These are phyloP conservation scores for Nomada ruficornis DNA, from an alignment of 2,888 invertebrate genomes.

Conservation along the genomic window DNA sequence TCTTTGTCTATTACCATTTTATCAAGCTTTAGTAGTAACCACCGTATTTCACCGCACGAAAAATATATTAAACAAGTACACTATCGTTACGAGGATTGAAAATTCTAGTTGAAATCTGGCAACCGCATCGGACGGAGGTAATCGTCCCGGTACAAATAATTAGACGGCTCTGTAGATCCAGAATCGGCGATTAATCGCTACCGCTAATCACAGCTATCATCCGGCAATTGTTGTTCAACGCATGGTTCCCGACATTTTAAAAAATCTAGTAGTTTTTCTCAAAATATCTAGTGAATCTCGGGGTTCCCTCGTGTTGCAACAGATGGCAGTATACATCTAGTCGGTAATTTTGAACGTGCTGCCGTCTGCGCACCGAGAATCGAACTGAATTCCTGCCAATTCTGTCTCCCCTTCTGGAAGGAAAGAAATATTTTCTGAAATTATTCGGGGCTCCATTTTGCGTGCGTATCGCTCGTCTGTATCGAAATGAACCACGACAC, in stretches of 20 bases:
- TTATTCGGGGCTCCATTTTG: slow-evolving; percentile 44
- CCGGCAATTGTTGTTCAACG: too few species aligned
- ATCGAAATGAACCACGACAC: slow-evolving; percentile 33
- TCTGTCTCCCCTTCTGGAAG: slow-evolving; percentile 54
- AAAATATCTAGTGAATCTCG: slow-evolving; percentile 36
- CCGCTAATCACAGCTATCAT: rapidly evolving
- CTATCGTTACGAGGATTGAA: too few species aligned
- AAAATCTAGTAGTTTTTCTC: slow-evolving; percentile 39
- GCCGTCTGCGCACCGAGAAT: slow-evolving; percentile 74
- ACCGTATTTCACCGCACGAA: neutral
- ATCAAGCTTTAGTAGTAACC: neutral
- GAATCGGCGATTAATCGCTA: neutral
- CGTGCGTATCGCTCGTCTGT: slow-evolving; percentile 13
- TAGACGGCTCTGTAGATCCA: neutral
- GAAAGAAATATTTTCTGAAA: slow-evolving; percentile 33
- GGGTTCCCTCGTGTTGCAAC: slow-evolving; percentile 42
- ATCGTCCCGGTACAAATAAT: neutral
- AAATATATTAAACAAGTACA: too few species aligned
- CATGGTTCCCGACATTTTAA: neutral
- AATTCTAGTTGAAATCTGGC: neutral
- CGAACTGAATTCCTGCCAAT: slow-evolving; percentile 76
- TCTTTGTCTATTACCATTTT: too few species aligned
- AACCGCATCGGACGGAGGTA: neutral
- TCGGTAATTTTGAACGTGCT: slow-evolving; percentile 82
- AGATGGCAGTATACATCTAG: slow-evolving; percentile 80